Evolutionary conservation across 2,888 invertebrate species (phyloP).

Genomic region (Ommatoiulus sabulosus): DNA sequence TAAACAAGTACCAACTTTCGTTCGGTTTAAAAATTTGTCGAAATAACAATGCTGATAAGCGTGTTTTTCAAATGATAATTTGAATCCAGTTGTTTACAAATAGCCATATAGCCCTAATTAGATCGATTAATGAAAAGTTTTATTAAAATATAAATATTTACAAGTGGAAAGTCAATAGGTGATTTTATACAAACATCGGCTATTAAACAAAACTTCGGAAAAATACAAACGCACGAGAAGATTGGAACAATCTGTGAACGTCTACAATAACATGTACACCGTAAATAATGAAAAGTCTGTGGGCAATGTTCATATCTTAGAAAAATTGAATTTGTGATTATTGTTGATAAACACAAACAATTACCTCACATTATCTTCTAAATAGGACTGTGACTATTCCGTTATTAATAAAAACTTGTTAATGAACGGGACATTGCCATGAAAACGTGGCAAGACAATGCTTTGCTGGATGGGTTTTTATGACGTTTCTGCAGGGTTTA

Average conservation of each 20-base stretch:
- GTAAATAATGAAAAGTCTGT: no score
- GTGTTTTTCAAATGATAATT: background rate
- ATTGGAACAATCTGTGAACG: background rate
- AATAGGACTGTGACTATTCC: background rate
- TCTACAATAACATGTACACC: no score
- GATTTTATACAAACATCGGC: slow-evolving; percentile 1
- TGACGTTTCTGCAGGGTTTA: background rate
- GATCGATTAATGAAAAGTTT: background rate
- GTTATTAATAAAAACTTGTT: background rate
- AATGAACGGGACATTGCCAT: background rate
- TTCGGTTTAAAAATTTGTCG: background rate
- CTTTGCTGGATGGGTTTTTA: background rate
- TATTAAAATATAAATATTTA: slow-evolving; percentile 34
- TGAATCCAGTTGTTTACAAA: background rate
- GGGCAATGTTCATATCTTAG: no score
- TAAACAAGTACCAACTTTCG: background rate
- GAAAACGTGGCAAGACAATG: background rate
- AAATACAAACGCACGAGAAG: background rate
- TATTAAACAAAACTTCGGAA: background rate
- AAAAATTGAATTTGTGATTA: no score
- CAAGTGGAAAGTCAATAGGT: background rate
- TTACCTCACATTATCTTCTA: no score
- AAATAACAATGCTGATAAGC: background rate
- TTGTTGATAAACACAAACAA: no score
- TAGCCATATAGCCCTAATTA: background rate